These are phyloP conservation scores for Heliopora coerulea DNA, from an alignment of 92 coral and sea anemone genomes.

Conservation along the genomic window DNA sequence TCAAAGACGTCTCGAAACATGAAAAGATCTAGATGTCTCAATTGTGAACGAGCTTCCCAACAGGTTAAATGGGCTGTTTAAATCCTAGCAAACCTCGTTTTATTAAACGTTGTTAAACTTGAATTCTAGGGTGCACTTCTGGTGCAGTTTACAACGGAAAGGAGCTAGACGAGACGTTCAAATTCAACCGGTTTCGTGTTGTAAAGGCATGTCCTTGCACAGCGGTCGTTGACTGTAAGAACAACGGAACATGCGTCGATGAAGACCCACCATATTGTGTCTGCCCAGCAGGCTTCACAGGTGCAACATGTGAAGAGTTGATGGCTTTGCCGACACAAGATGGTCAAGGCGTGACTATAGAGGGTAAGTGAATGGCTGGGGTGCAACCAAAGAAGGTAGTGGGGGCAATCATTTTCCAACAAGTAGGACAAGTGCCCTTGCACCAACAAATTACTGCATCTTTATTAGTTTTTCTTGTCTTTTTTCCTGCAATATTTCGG, in stretches of 20 bases:
- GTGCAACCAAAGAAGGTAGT: neutral
- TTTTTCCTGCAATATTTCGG: too few relatives aligned
- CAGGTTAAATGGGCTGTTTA: too few relatives aligned
- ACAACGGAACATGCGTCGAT: conserved; percentile 82
- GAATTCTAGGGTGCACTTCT: conserved; percentile 88
- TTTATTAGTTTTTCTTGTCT: too few relatives aligned
- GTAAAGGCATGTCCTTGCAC: conserved; percentile 82
- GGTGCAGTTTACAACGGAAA: conserved; percentile 72
- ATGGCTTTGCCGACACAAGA: conserved; percentile 1
- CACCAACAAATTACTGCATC: too few relatives aligned
- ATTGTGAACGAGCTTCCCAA: too few relatives aligned
- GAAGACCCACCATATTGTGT: conserved; percentile 76
- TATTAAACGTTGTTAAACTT: neutral
- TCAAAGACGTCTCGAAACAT: too few relatives aligned
- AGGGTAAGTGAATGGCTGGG: neutral
- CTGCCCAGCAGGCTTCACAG: conserved; percentile 77
- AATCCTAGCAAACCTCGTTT: too few relatives aligned
- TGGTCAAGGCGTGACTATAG: neutral
- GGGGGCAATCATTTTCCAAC: too few relatives aligned
- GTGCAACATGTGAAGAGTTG: conserved; percentile 51
- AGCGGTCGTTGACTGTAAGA: conserved; percentile 56
- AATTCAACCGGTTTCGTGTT: conserved; percentile 70
- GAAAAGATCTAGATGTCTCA: too few relatives aligned
- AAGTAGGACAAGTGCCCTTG: too few relatives aligned
- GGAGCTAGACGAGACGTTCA: conserved; percentile 58